Evolutionary conservation across 2,888 invertebrate species (phyloP), one percentile per base, ranked within the genome.

Genomic region (Harpalus rubripes): DNA sequence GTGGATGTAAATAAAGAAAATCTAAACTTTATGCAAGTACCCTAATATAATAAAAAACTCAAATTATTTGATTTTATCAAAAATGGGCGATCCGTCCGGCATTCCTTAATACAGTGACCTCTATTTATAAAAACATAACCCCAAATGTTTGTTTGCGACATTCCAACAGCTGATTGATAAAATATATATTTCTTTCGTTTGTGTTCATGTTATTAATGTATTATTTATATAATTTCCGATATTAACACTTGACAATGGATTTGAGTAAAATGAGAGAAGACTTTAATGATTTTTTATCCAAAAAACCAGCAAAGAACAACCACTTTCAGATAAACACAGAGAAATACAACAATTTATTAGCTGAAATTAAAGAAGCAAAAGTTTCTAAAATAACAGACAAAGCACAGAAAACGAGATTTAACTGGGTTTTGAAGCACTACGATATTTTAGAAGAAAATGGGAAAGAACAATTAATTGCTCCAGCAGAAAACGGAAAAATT

Each of bases 401-500:
- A 10, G 44, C 44, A 12, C 44, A 80, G 26, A 81, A 85, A 61
- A 63, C 65, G 7, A 65, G 63, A 59, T 59, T 84, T 15, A 61
- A 80, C 59, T 84, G 84, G 85, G 52, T 86, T 61, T 78, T 87
- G 63, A 87, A 87, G 80, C 85, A 86, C 61, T 87, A 86, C 82
- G 86, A 86, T 85, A 81, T 87, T 15, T 18, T 86, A 6, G 81
- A 41, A 22, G 79, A 52, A 12, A 52, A 52, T 52, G 84, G 74
- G 26, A 72, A 72, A 16, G 86, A 87, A 52, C 39, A 85, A 15
- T 82, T 87, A 15, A 81, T 87, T 82, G 79, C 44, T 18, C 87
- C 86, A 15, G 39, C 32, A 10, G 41, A 8, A 56, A 58, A 78
- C 22, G 78, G 59, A 26, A 58, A 81, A 59, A 79, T 87, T 10